phyloP scores from a whole-genome alignment of 2,888 invertebrate genomes.

The Cheilosia vulpina region DNA sequence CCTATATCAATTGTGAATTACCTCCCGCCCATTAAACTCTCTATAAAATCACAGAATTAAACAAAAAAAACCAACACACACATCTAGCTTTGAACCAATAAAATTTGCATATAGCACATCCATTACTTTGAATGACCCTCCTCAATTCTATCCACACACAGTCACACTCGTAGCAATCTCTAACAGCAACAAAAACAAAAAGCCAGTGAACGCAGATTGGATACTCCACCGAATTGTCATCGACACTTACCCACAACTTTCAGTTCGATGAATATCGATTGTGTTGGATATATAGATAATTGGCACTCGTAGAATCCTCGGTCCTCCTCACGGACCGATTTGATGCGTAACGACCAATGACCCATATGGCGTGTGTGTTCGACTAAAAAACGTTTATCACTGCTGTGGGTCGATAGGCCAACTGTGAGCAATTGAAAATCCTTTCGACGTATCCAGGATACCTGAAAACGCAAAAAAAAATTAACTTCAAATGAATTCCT shows the following conservation, averaged over 20 bases:
- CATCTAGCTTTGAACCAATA: constrained; percentile 41
- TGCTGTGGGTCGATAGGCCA: constrained; percentile 86
- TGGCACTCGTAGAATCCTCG: constrained; percentile 86
- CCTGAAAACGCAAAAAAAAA: constrained; percentile 80
- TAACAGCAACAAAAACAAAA: background rate
- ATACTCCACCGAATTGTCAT: constrained; percentile 34
- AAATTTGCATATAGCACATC: constrained; percentile 65
- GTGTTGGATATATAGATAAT: constrained; percentile 87
- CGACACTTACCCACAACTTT: constrained; percentile 86
- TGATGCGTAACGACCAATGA: constrained; percentile 85
- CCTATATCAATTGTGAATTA: constrained; percentile 44
- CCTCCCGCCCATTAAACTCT: constrained; percentile 37
- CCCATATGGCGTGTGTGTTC: constrained; percentile 86
- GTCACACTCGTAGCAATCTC: background rate
- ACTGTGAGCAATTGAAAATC: constrained; percentile 88
- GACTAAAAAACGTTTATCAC: constrained; percentile 87
- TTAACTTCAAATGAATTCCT: constrained; percentile 14
- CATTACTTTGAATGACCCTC: constrained; percentile 62
- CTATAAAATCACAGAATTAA: constrained; percentile 25
- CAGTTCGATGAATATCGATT: constrained; percentile 87
- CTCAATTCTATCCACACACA: background rate
- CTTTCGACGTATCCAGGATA: constrained; percentile 87
- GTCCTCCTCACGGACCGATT: constrained; percentile 83
- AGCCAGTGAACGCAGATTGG: background rate
- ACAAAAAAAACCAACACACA: background rate